Conservation (phyloP, 2,797 vertebrate species). For the Pangasius krempfi region DNA sequence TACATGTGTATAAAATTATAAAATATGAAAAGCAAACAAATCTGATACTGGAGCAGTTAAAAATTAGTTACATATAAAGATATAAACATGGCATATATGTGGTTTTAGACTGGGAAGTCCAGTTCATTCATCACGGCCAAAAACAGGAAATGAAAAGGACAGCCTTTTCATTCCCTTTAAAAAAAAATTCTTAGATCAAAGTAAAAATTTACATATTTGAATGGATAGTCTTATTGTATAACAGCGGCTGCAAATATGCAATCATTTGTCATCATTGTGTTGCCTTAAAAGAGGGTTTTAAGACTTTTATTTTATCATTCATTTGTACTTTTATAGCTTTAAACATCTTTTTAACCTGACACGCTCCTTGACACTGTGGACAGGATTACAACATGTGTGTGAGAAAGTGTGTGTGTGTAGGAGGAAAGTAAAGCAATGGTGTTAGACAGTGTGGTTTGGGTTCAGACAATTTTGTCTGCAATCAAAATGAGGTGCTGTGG, state of each 20-base stretch:
- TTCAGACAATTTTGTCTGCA: no score
- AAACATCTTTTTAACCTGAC: no score
- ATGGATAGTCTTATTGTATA: not conserved
- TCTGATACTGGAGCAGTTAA: not conserved
- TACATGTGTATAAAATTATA: not conserved
- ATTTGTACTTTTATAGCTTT: no score
- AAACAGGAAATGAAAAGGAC: not conserved
- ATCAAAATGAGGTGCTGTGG: no score
- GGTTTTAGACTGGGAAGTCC: not conserved
- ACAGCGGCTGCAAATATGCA: not conserved
- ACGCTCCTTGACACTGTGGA: no score
- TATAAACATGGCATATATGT: not conserved
- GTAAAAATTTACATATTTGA: not conserved
- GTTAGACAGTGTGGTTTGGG: no score
- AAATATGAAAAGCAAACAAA: not conserved
- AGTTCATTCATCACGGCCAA: not conserved
- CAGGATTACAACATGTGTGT: no score
- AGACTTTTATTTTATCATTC: no score
- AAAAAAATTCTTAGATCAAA: not conserved
- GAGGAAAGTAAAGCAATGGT: no score
- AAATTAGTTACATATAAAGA: not conserved
- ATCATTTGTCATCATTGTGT: no score
- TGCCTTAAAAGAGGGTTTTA: no score
- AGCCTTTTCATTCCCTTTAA: not conserved
- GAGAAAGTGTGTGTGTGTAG: no score